Percentiles rank a stretch among this genome's conserved stretches.
phyloP scores from a whole-genome alignment of 2,797 vertebrate genomes.

The Malacoraja senta region DNA sequence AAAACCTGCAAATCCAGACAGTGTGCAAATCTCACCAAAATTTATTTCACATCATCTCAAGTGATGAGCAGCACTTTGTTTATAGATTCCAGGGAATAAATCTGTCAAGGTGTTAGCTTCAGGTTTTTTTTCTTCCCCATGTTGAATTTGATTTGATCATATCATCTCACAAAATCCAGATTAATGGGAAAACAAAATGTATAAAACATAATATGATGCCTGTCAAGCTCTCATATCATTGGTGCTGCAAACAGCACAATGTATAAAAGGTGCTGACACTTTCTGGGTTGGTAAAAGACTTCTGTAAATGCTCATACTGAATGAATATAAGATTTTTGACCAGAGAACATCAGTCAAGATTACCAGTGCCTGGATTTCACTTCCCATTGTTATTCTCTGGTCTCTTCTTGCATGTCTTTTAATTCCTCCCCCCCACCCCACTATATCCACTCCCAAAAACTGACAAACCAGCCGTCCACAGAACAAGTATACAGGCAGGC shows the following conservation, averaged over 20 bases:
- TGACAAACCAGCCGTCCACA: not conserved
- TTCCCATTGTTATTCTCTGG: too few relatives aligned
- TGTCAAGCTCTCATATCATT: not conserved
- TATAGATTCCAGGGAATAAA: not conserved
- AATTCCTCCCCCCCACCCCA: too few relatives aligned
- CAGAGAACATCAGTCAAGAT: slow-evolving; percentile 38
- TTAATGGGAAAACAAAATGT: not conserved
- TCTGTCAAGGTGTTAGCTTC: not conserved
- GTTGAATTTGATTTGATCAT: slow-evolving; percentile 2
- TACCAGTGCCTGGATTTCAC: too few relatives aligned
- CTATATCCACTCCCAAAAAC: too few relatives aligned
- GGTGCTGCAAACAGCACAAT: not conserved
- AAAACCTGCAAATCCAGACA: slow-evolving; percentile 2
- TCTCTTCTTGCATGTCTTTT: too few relatives aligned
- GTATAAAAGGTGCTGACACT: slow-evolving; percentile 55
- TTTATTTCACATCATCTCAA: not conserved
- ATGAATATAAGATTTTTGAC: not conserved
- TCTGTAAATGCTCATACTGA: slow-evolving; percentile 48
- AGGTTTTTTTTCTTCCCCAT: not conserved
- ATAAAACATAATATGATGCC: not conserved
- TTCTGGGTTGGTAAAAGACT: slow-evolving; percentile 60
- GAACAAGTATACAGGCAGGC: slow-evolving; percentile 35
- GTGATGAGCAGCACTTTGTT: not conserved
- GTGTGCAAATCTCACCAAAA: not conserved
- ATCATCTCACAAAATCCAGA: not conserved